Conservation (phyloP, 2,797 vertebrate genomes). For the Pelochelys cantorii region DNA sequence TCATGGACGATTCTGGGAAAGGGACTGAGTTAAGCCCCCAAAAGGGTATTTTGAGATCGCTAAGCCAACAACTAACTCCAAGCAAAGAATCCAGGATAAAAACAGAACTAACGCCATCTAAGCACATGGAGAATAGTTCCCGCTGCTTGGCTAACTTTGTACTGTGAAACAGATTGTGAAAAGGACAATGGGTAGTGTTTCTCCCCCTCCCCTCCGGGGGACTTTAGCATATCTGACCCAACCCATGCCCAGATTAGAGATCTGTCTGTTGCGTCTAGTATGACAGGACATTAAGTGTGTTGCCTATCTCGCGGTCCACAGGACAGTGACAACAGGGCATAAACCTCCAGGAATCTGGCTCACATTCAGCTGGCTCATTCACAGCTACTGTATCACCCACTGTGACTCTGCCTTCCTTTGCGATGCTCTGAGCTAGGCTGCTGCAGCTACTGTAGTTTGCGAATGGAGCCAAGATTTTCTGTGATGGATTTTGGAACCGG, state of each 20-base stretch:
- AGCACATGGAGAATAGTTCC: background rate
- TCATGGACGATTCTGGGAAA: fast-evolving
- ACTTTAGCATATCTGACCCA: background rate
- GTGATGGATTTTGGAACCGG: background rate
- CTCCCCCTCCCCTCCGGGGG: background rate
- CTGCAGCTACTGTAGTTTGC: too few species aligned
- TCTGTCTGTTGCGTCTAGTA: background rate
- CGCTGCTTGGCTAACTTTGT: background rate
- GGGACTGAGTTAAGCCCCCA: background rate
- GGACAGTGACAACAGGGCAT: background rate
- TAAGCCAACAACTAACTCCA: background rate
- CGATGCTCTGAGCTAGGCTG: too few species aligned
- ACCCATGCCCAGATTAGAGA: background rate
- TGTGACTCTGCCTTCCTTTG: background rate
- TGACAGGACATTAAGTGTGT: fast-evolving
- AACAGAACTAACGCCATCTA: background rate
- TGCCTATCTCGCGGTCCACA: background rate
- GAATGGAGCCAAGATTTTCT: background rate
- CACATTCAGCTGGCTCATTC: background rate
- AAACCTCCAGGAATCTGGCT: conserved; percentile 1
- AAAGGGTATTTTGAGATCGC: fast-evolving
- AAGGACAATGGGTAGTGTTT: background rate
- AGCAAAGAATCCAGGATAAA: background rate
- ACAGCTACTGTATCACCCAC: background rate
- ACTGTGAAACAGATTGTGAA: background rate